Base-by-base conservation (phyloP, 2,113 vertebrate species). In the Cyprinodon variegatus region DNA sequence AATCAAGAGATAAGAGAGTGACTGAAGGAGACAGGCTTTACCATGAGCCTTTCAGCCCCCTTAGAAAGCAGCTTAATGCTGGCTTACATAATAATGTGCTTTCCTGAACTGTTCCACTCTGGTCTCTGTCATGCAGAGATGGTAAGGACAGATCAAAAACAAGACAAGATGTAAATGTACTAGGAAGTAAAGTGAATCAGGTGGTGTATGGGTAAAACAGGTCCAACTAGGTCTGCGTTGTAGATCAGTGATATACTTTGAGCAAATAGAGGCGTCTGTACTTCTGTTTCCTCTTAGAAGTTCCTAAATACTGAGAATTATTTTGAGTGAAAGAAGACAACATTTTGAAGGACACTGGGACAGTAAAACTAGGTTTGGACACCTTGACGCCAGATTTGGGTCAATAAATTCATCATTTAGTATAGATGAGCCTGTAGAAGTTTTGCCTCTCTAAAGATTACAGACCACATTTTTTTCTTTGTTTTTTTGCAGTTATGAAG, bases 1-100 rank as follows among this genome's bases (percentile, higher is more conserved):
- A 38, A 66, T 78, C 71, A 59, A 40, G 62, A 40, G 22, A 59
- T 3, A 61, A 66, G 50, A 84, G 39, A 74, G 76, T 6, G 70
- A 65, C 61, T 1, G 77, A 79, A 38, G 63, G 70, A 76, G 78
- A 81, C 62, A 65, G 78, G 82, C 48, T 75, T 68, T 15, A 67
- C 84, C 60, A 80, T 72, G 11, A 83, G 86, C 72, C 75, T 71
- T 73, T 76, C 66, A 67, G 76, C 76, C 74, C 79, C 68, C 64
- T 66, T 72, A 81, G 81, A 89, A 90, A 93, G 89, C 90, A 86
- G 89, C 88, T 93, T 92, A 93, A 70, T 61, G 78, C 43, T 63
- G 61, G 46, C 57, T 93, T 92, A 90, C 36, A 66, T 88, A 91
- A 94, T 79, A 86, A 57, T 53, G 70, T 72, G 67, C 41, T 74